Base-by-base conservation (phyloP, 2,797 vertebrate species). In the Pangasius larnaudii region DNA sequence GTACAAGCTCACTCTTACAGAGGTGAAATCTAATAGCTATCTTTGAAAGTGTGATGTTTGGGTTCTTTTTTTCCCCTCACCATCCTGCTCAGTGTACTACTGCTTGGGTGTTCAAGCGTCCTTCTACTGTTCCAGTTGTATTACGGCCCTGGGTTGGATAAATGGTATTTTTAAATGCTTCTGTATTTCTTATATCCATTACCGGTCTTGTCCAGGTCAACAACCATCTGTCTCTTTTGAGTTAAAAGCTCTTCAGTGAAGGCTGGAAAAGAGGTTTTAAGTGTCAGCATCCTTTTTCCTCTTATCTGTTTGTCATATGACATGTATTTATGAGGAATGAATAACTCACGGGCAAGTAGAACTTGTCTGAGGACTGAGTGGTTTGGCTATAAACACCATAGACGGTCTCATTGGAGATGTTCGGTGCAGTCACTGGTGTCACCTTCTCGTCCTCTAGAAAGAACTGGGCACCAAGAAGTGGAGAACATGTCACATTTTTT, bases 301-400 rank as follows among this genome's bases (percentile, higher is more conserved):
- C 33, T 16, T n/a, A 46, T 82, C 79, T 82, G 36, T 5, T n/a
- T 63, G 36, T 18, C n/a, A 61, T 67, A 49, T 24, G 24, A 59
- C 8, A 22, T 59, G 27, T 5, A 49, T 65, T 83, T 10, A 88
- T 49, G 19, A 74, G 27, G 72, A 88, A 46, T 27, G 22, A 77
- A 49, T 14, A 86, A 96, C 98, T 98, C 94, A 99, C 98, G 86
- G 98, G 98, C 81, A 99, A 94, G 93, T 99, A 99, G 94, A 99
- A 98, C 89, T 96, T 96, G 91, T 94, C 96, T 92, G 91, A 91
- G 93, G 91, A 93, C 94, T 91, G 94, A 88, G 1, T 91, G 69
- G 89, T 92, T 89, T 95, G 95, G 80, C 94, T 93, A 82, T 85
- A 91, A 0, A 89, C 83, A 80, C 93, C 92, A 88, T 94, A 72